Percentiles rank a stretch among this genome's conserved stretches.
phyloP scores from a whole-genome alignment of 2,888 invertebrate genomes.

The Drosophila kanekoi region DNA sequence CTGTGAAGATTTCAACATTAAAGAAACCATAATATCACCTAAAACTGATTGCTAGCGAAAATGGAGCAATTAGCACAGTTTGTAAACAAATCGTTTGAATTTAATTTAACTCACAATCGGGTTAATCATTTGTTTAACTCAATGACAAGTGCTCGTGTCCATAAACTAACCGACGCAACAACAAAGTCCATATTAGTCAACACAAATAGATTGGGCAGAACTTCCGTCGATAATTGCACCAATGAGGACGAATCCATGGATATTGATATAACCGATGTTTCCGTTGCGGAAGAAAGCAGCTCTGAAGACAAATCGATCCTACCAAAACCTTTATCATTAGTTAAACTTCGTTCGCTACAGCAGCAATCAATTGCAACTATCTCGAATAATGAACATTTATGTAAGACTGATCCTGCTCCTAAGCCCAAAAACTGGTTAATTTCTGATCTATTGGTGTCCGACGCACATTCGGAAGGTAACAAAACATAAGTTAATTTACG shows the following conservation, averaged over 20 bases:
- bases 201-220: conserved; percentile 43
- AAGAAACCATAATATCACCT: conserved; percentile 27
- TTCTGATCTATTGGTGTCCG: conserved; percentile 77
- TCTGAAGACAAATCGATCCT: conserved; percentile 49
- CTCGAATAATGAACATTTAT: conserved; percentile 34
- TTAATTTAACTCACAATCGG: conserved; percentile 85
- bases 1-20: conserved; percentile 24
- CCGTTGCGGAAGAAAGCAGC: conserved; percentile 76
- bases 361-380: conserved; percentile 42
- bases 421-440: conserved; percentile 83
- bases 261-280: conserved; percentile 85
- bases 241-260: conserved; percentile 85
- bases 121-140: conserved; percentile 82
- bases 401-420: conserved; percentile 49
- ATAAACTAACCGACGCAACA: conserved; percentile 61
- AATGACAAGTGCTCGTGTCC: conserved; percentile 76
- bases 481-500: not conserved
- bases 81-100: conserved; percentile 94
- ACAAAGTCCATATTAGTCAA: conserved; percentile 55
- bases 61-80: conserved; percentile 97
- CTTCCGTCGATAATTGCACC: conserved; percentile 61
- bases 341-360: conserved; percentile 63
- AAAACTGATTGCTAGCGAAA: conserved; percentile 21
- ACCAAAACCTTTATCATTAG: conserved; percentile 71
- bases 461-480: conserved; percentile 64